Evolutionary conservation across 2,797 vertebrate species (phyloP).

Genomic region (Cetoscarus ocellatus): DNA sequence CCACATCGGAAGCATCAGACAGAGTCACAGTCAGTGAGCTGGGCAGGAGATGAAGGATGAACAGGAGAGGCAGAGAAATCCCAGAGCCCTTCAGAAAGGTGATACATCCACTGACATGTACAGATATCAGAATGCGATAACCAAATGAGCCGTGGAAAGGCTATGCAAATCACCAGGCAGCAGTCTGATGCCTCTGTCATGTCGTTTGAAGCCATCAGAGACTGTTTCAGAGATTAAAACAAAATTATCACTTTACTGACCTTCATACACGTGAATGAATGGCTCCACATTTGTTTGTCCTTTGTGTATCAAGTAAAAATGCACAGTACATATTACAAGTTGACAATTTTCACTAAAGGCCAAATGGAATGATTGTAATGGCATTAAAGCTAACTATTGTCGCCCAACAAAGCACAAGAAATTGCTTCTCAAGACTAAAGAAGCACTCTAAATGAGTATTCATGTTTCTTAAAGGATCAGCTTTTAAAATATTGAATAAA

Average conservation of each 20-base stretch:
- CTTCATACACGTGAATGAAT: constrained; percentile 14
- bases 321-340: constrained; percentile 4
- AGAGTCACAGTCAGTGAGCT: constrained; percentile 38
- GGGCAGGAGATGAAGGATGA: constrained; percentile 45
- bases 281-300: constrained; percentile 6
- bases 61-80: constrained; percentile 51
- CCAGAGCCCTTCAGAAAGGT: constrained; percentile 50
- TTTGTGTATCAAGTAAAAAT: constrained; percentile 25
- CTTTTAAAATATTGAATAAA: constrained; percentile 19
- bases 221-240: constrained; percentile 11
- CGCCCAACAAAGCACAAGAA: constrained; percentile 7
- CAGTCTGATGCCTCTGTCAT: constrained; percentile 27
- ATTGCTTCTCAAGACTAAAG: constrained; percentile 38
- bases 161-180: constrained; percentile 58
- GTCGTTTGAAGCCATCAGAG: constrained; percentile 12
- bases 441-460: constrained; percentile 28
- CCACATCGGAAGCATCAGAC: constrained; percentile 28
- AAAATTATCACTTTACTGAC: background rate
- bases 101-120: constrained; percentile 43
- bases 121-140: constrained; percentile 54
- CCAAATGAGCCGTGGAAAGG: constrained; percentile 61
- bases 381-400: constrained; percentile 22
- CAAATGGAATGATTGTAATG: constrained; percentile 5
- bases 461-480: constrained; percentile 19
- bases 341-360: constrained; percentile 26